phyloP scores from a whole-genome alignment of 2,888 invertebrate genomes.

The Candidula unifasciata region DNA sequence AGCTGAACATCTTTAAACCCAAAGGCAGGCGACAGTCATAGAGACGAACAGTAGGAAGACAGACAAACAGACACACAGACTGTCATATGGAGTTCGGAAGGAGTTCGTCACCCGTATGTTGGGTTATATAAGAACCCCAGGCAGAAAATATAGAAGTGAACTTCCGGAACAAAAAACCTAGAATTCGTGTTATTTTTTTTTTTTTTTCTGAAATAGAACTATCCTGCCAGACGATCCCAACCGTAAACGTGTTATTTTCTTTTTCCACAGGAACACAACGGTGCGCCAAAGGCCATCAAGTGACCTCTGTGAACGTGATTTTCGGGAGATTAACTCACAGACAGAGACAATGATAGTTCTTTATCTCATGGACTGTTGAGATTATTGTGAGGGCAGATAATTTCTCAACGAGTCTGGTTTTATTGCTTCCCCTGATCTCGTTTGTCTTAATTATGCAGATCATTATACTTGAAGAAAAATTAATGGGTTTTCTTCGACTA shows the following conservation, averaged over 20 bases:
- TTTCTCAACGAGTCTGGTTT: constrained; percentile 37
- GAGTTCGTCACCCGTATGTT: too few relatives aligned
- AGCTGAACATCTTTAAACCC: too few relatives aligned
- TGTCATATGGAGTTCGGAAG: too few relatives aligned
- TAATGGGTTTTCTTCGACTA: constrained; percentile 31
- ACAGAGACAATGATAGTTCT: constrained; percentile 21
- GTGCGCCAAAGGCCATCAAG: constrained; percentile 28
- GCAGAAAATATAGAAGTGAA: constrained; percentile 21
- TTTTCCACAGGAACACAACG: too few relatives aligned
- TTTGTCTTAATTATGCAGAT: constrained; percentile 47
- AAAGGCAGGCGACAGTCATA: background rate
- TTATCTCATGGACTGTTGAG: background rate
- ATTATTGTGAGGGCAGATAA: constrained; percentile 45
- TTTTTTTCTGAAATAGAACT: too few relatives aligned
- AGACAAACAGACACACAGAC: background rate
- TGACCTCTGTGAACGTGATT: constrained; percentile 39
- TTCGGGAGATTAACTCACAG: constrained; percentile 31
- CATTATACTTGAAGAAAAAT: constrained; percentile 45
- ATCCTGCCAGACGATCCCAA: too few relatives aligned
- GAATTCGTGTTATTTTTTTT: too few relatives aligned
- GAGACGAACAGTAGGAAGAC: background rate
- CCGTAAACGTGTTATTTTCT: too few relatives aligned
- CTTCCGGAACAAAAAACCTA: constrained; percentile 23
- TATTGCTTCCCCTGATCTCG: constrained; percentile 44
- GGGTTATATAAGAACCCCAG: constrained; percentile 14